phyloP scores from a whole-genome alignment of 1,140 invertebrate species.

The Dendroctonus ponderosae region DNA sequence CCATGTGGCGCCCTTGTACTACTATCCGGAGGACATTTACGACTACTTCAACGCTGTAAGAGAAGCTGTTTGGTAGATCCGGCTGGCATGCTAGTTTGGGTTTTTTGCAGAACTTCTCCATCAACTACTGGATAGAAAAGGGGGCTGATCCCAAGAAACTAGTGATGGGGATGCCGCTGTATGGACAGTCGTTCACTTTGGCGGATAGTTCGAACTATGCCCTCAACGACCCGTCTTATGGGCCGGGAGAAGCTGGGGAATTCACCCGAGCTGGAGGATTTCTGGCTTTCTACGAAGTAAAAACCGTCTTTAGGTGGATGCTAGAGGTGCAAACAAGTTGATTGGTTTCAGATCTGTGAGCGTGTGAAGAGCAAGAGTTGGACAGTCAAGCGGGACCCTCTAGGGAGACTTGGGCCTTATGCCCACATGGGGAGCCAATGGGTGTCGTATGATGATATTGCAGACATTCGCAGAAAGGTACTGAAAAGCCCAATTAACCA shows the following conservation, averaged over 20 bases:
- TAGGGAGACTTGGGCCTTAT: constrained; percentile 70
- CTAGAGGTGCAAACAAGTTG: background rate
- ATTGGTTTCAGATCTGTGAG: constrained; percentile 61
- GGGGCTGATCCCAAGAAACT: constrained; percentile 72
- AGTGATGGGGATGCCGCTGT: constrained; percentile 78
- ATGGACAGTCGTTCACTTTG: constrained; percentile 79
- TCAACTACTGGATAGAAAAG: constrained; percentile 76
- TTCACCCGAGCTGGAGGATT: constrained; percentile 78
- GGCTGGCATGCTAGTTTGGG: background rate
- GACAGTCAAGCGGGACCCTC: constrained; percentile 63
- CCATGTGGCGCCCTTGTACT: constrained; percentile 79
- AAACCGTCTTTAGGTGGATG: background rate
- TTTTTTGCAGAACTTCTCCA: constrained; percentile 67
- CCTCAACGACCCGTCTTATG: constrained; percentile 66
- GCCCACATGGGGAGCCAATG: constrained; percentile 73
- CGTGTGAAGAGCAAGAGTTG: constrained; percentile 62
- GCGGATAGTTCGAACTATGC: constrained; percentile 59
- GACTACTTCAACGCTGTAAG: constrained; percentile 73
- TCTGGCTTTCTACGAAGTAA: constrained; percentile 80
- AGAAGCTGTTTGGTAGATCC: background rate
- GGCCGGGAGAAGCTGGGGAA: constrained; percentile 74
- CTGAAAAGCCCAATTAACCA: background rate
- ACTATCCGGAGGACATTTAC: constrained; percentile 68
- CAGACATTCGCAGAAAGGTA: constrained; percentile 59
- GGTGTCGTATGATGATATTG: constrained; percentile 77